Conservation (phyloP, 1,140 invertebrate genomes). For the Drosophila pruinosa region DNA sequence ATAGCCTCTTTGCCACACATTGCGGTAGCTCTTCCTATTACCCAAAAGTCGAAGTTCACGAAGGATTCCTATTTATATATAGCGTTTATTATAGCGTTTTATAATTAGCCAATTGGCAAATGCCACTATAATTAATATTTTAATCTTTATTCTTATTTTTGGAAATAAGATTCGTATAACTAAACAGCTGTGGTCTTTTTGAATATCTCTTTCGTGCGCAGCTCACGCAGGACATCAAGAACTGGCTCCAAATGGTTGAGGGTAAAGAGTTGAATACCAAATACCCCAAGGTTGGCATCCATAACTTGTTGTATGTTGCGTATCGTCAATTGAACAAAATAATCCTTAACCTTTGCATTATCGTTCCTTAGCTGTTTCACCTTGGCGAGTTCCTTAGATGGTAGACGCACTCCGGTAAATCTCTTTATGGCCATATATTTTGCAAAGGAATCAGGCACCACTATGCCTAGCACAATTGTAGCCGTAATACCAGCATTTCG, state of each 20-base stretch:
- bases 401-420: not conserved
- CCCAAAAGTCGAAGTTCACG: too few species aligned
- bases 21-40: too few species aligned
- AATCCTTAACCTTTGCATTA: not conserved
- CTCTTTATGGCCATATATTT: not conserved
- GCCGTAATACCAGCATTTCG: conserved; percentile 28
- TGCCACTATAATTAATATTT: too few species aligned
- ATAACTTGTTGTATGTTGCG: conserved; percentile 19
- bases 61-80: too few species aligned
- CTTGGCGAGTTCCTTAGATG: not conserved
- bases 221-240: too few species aligned
- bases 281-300: conserved; percentile 37
- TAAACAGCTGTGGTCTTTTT: too few species aligned
- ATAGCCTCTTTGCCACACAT: too few species aligned
- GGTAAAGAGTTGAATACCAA: conserved; percentile 61
- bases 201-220: too few species aligned
- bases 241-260: conserved; percentile 55
- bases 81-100: too few species aligned
- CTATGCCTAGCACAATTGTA: conserved; percentile 49
- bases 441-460: conserved; percentile 10
- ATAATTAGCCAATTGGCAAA: too few species aligned
- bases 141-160: too few species aligned
- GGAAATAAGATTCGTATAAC: too few species aligned
- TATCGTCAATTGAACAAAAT: conserved; percentile 33
- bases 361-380: conserved; percentile 1